Evolutionary conservation across 2,113 vertebrate species (phyloP), one percentile per base, ranked within the genome.

Genomic region (Oenanthe melanoleuca): DNA sequence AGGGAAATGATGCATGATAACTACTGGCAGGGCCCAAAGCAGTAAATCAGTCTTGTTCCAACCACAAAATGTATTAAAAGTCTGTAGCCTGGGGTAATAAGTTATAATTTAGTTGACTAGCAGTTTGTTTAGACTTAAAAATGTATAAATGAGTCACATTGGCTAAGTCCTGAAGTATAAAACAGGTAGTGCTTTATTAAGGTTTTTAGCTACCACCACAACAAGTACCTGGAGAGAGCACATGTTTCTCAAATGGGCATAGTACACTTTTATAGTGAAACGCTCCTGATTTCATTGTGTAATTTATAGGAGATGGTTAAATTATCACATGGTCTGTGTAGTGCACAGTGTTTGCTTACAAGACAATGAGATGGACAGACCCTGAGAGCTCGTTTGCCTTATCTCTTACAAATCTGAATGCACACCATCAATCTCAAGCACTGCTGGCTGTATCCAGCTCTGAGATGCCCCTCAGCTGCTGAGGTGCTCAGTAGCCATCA

Each of bases 91-190:
- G 72, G 87, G 53, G 80, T 95, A 96, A 88, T 95, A 88, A 97
- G 89, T 96, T 96, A 96, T 88, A 95, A 95, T 96, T 96, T 94
- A 94, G 60, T 91, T 94, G 86, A 97, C 93, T 95, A 80, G 70
- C 86, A 95, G 86, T 97, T 96, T 94, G 53, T 69, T 93, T 90
- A 80, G 57, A 89, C 78, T 91, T 86, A 95, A 70, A 96, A 92
- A 81, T 92, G 90, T 84, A 95, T 77, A 96, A 96, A 96, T 96
- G 81, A 93, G 65, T 96, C 95, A 91, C 92, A 92, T 93, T 94
- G 92, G 38, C 67, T 83, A 86, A 82, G 57, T 50, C 86, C 52
- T 95, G 59, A 96, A 96, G 95, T 88, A 91, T 38, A 74, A 84
- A 86, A 82, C 87, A 89, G 87, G 93, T 96, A 90, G 70, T 91